Evolutionary conservation across 2,797 vertebrate genomes (phyloP), one percentile per base, ranked within the genome.

Genomic region (Sphenopsis melanotis): DNA sequence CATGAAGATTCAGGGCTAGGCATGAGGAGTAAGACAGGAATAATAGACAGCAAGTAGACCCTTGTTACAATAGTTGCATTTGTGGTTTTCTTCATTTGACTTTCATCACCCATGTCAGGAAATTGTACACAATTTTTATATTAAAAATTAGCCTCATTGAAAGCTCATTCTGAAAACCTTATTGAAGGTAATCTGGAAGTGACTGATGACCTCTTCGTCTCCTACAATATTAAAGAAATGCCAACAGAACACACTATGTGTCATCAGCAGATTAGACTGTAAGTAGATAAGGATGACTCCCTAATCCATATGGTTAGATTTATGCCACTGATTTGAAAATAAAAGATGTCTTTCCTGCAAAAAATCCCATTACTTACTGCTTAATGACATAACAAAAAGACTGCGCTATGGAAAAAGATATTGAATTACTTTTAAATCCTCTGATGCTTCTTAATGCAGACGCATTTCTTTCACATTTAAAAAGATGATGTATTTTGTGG

Each of bases 261-360:
- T 97, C 93, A 96, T 78, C 80, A 89, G 70, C 16, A 95, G 87
- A 94, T 96, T 95, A 95, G 71, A 95, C 89, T 92, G 22, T 88
- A 95, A 96, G 44, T 90, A 96, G 94, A 96, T 95, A 97, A 89
- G 59, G 76, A 92, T 82, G 88, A 93, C 77, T 94, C 96, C 78
- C 70, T 97, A 95, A 97, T 97, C 87, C 83, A 80, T 96, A 92
- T 81, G 49, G 84, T 65, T 90, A 97, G 81, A 97, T 97, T 97
- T 94, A 97, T 95, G 77, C 83, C 82, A 94, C 88, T 63, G 72
- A 87, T 93, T 95, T 93, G 42, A 61, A 94, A 95, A 71, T 66
- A 66, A 82, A 93, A 90, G 37, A 95, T 53, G 37, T 66, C 85
- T 96, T 89, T 66, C 81, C 68, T 89, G 61, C 39, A 97, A 94